These are phyloP conservation scores for Hyposoter didymator DNA, from an alignment of 2,888 invertebrate species.

Conservation along the genomic window DNA sequence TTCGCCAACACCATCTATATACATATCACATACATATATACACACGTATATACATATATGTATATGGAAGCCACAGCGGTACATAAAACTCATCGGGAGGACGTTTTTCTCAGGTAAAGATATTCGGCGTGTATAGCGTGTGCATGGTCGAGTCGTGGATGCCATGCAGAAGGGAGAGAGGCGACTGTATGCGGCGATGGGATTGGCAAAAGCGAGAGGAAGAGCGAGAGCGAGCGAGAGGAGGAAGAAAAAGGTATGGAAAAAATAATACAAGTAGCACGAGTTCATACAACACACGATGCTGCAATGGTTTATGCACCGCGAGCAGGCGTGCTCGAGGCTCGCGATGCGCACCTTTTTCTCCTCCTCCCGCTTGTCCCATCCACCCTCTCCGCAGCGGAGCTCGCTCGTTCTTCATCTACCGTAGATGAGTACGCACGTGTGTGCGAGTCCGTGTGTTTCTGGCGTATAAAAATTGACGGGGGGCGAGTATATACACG, in stretches of 20 bases:
- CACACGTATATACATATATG: neutral
- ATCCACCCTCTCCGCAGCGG: neutral
- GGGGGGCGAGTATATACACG: no score
- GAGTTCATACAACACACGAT: slow-evolving; percentile 32
- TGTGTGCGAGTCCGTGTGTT: slow-evolving; percentile 1
- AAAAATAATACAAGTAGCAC: slow-evolving; percentile 54
- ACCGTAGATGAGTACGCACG: slow-evolving; percentile 24
- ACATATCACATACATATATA: neutral
- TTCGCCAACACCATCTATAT: neutral
- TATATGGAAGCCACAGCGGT: neutral
- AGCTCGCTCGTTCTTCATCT: neutral
- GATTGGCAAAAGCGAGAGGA: neutral
- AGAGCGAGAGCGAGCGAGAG: neutral
- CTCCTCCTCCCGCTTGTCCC: slow-evolving; percentile 57
- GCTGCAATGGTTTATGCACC: slow-evolving; percentile 44
- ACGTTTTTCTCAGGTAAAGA: slow-evolving; percentile 9
- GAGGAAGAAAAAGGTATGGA: slow-evolving; percentile 3
- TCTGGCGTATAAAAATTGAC: slow-evolving; percentile 18
- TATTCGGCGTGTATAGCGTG: neutral
- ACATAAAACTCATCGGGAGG: slow-evolving; percentile 14
- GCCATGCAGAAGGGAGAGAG: neutral
- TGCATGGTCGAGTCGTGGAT: neutral
- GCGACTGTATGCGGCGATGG: neutral
- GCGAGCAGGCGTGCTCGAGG: slow-evolving; percentile 51
- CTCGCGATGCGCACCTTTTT: slow-evolving; percentile 53